These are phyloP conservation scores for Nasonia vitripennis DNA, from an alignment of 1,140 invertebrate genomes.

Conservation along the genomic window DNA sequence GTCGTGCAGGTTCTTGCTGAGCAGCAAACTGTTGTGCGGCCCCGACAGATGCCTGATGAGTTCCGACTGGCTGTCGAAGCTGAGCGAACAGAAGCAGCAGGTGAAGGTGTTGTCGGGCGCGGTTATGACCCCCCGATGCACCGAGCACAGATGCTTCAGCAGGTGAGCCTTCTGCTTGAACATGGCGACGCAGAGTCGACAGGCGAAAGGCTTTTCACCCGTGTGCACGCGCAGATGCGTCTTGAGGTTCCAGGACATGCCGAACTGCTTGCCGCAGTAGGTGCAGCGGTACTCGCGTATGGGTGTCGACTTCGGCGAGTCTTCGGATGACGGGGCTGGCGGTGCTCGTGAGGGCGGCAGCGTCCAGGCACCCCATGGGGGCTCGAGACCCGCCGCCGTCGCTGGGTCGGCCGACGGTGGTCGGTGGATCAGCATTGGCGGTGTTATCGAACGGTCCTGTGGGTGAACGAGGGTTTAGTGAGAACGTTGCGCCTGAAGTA, in stretches of 20 bases:
- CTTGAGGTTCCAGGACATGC: conserved; percentile 92
- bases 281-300: conserved; percentile 89
- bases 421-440: conserved; percentile 78
- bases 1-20: conserved; percentile 90
- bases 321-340: conserved; percentile 76
- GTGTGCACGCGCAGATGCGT: conserved; percentile 90
- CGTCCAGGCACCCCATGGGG: conserved; percentile 81
- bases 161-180: conserved; percentile 92
- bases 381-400: conserved; percentile 70
- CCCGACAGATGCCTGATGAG: conserved; percentile 89
- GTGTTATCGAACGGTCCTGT: conserved; percentile 76
- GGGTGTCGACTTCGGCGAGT: conserved; percentile 76
- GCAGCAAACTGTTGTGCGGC: conserved; percentile 88
- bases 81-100: conserved; percentile 90
- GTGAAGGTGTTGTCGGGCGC: conserved; percentile 83
- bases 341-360: conserved; percentile 78
- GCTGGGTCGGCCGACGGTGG: conserved; percentile 82
- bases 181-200: conserved; percentile 90
- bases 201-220: conserved; percentile 91
- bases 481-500: background rate
- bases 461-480: conserved; percentile 42
- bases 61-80: conserved; percentile 88
- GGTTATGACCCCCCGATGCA: conserved; percentile 89
- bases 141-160: conserved; percentile 89
- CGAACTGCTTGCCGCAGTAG: conserved; percentile 92